Percentiles rank a stretch among this genome's conserved stretches.
Evolutionary conservation across 2,888 invertebrate genomes (phyloP).

Genomic region (Drosophila robusta): DNA sequence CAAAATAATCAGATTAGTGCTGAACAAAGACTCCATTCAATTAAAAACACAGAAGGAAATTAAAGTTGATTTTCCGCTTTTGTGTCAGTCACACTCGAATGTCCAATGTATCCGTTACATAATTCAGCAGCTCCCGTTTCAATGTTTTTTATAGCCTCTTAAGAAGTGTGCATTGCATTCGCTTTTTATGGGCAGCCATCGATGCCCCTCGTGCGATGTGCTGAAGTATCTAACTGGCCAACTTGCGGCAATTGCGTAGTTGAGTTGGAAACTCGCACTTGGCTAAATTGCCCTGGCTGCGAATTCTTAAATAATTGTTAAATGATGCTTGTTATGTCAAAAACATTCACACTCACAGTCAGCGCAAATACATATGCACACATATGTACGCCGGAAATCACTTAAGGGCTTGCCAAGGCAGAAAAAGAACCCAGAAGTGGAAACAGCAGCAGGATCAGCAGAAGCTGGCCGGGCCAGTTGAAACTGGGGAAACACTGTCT

Average conservation of each 20-base stretch:
- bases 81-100: background rate
- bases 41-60: background rate
- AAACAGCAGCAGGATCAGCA: constrained; percentile 26
- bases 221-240: constrained; percentile 40
- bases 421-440: constrained; percentile 17
- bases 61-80: background rate
- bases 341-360: constrained; percentile 60
- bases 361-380: constrained; percentile 11
- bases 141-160: constrained; percentile 54
- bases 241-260: constrained; percentile 60
- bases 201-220: background rate
- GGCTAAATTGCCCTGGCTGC: constrained; percentile 37
- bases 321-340: constrained; percentile 80
- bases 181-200: constrained; percentile 7
- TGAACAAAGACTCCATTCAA: background rate
- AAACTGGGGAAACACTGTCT: constrained; percentile 66
- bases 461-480: constrained; percentile 37
- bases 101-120: constrained; percentile 26
- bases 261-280: constrained; percentile 56
- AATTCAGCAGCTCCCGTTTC: constrained; percentile 35
- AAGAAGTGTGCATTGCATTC: constrained; percentile 37
- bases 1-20: background rate
- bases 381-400: constrained; percentile 55
- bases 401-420: constrained; percentile 56
- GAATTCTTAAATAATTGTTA: constrained; percentile 78